phyloP scores from a whole-genome alignment of 2,797 vertebrate genomes.

The Sebastes alutus region DNA sequence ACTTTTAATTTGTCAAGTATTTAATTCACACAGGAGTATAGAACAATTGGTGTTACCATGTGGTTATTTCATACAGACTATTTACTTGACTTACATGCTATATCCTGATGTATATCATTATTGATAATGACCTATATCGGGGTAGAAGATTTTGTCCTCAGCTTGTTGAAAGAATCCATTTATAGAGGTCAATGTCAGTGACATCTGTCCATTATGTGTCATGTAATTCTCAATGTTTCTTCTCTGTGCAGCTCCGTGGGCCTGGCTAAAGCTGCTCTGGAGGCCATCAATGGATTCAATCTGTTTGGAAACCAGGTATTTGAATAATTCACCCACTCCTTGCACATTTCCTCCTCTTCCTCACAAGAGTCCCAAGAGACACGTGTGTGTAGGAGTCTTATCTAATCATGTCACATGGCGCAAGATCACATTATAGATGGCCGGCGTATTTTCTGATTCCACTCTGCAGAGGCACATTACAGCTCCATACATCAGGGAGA shows the following conservation, averaged over 20 bases:
- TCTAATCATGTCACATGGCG: conserved; percentile 4
- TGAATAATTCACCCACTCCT: conserved; percentile 13
- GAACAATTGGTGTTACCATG: background rate
- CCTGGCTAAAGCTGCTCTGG: conserved; percentile 95
- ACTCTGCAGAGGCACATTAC: background rate
- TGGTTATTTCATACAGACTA: background rate
- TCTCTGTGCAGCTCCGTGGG: conserved; percentile 89
- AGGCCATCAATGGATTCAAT: conserved; percentile 99
- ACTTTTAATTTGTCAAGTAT: background rate
- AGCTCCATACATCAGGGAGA: background rate
- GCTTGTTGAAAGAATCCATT: too few relatives aligned
- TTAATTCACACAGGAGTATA: background rate
- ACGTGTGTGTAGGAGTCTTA: background rate
- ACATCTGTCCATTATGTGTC: background rate
- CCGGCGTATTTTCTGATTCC: conserved; percentile 5
- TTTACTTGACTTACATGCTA: background rate
- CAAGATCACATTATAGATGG: conserved; percentile 4
- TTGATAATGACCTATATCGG: background rate
- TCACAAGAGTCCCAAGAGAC: background rate
- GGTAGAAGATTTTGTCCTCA: too few relatives aligned
- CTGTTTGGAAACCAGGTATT: conserved; percentile 98
- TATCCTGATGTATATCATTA: background rate
- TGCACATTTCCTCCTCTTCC: background rate
- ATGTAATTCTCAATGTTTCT: background rate
- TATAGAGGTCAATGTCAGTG: background rate